phyloP scores from a whole-genome alignment of 2,113 vertebrate genomes.

The Tyrannus savana region DNA sequence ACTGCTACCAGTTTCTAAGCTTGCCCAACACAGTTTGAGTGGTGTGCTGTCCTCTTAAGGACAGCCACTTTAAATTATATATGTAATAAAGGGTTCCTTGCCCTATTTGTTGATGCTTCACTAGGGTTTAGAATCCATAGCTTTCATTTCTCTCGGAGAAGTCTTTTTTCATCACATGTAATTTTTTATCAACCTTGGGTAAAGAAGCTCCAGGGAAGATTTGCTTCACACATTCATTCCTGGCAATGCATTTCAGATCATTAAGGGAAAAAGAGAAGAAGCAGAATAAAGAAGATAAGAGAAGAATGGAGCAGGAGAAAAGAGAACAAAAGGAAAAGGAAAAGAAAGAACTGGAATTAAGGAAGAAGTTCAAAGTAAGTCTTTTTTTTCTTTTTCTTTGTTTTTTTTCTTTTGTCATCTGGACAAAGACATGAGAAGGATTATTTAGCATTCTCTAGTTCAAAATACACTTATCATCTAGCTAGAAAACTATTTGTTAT shows the following conservation, averaged over 20 bases:
- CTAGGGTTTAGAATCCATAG: not conserved
- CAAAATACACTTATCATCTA: not conserved
- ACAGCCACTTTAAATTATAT: not conserved
- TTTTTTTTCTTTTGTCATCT: not conserved
- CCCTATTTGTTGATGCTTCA: not conserved
- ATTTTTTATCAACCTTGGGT: not conserved
- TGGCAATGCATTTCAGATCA: constrained; percentile 60
- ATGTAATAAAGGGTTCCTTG: not conserved
- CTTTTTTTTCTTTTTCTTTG: not conserved
- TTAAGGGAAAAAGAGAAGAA: constrained; percentile 77
- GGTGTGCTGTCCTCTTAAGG: not conserved
- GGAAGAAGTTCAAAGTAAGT: constrained; percentile 92
- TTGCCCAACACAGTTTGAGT: not conserved
- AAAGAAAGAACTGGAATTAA: constrained; percentile 90
- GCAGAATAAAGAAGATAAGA: constrained; percentile 83
- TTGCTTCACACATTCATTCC: not conserved
- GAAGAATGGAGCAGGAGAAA: constrained; percentile 79
- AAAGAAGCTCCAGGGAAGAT: not conserved
- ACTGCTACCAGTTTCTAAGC: not conserved
- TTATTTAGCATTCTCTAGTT: not conserved
- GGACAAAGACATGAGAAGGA: not conserved
- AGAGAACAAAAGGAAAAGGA: constrained; percentile 91
- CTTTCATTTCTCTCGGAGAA: not conserved
- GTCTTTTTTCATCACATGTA: not conserved
- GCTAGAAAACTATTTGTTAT: not conserved